Percentiles rank a stretch among this genome's conserved stretches.
Conservation (phyloP, 2,797 vertebrate species). For the Tragopan temminckii region DNA sequence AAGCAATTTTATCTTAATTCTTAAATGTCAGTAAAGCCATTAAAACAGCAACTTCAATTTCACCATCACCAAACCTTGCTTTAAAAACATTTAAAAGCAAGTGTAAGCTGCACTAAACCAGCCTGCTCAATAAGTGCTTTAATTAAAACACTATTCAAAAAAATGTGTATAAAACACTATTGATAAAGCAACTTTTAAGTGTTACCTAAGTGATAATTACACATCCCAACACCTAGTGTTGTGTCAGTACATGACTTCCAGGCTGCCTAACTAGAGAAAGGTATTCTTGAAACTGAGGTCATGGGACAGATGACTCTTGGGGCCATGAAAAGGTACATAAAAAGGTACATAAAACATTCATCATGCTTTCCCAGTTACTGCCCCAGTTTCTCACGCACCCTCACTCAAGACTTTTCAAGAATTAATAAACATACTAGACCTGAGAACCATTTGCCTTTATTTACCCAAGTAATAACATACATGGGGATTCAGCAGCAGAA, state of each 20-base stretch:
- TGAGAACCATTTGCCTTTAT: slow-evolving; percentile 49
- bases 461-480: slow-evolving; percentile 35
- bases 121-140: background rate
- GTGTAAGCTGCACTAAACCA: background rate
- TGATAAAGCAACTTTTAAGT: background rate
- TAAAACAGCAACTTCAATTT: background rate
- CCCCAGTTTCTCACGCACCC: background rate
- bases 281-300: background rate
- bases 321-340: background rate
- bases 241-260: background rate
- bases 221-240: background rate
- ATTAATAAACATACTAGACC: slow-evolving; percentile 36
- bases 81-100: background rate
- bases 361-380: background rate
- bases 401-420: slow-evolving; percentile 17
- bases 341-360: background rate
- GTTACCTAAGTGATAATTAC: background rate
- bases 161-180: background rate
- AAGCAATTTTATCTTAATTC: background rate
- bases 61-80: background rate
- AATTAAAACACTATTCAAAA: background rate
- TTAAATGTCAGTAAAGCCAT: background rate
- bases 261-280: background rate
- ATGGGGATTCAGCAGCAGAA: background rate
- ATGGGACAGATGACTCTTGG: background rate